These are phyloP conservation scores for Pocota personata DNA, from an alignment of 2,888 invertebrate species.

Conservation along the genomic window DNA sequence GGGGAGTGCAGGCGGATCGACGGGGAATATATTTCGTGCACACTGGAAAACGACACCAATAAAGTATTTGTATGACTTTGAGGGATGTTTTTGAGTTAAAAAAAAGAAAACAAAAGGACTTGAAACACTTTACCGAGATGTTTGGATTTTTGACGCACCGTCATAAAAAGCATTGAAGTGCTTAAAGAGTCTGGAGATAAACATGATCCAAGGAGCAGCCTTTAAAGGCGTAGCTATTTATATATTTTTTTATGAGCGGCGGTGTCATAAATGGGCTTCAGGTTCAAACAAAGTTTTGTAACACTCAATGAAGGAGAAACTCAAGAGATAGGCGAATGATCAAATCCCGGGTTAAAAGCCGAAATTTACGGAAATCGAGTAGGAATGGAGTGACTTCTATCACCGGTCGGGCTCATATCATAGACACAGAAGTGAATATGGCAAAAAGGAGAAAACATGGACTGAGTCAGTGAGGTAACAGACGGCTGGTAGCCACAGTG, in stretches of 20 bases:
- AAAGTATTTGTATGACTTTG: slow-evolving; percentile 11
- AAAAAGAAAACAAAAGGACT: background rate
- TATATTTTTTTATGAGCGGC: background rate
- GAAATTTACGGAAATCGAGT: too few species aligned
- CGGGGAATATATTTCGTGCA: slow-evolving; percentile 7
- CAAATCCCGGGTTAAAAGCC: too few species aligned
- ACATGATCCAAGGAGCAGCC: background rate
- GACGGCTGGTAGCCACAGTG: too few species aligned
- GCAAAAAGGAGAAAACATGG: too few species aligned
- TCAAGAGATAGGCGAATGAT: too few species aligned
- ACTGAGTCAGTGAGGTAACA: too few species aligned
- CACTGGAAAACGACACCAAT: background rate
- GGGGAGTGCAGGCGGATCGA: background rate
- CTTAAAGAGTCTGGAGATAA: background rate
- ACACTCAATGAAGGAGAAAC: too few species aligned
- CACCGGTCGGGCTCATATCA: too few species aligned
- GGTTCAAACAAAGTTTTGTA: too few species aligned
- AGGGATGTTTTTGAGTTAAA: background rate
- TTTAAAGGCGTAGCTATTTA: background rate
- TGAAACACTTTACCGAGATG: background rate
- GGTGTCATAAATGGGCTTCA: too few species aligned
- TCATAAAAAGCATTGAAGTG: slow-evolving; percentile 22
- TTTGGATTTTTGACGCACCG: slow-evolving; percentile 8
- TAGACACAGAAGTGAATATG: too few species aligned
- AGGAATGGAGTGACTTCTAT: too few species aligned